Conservation (phyloP, 2,113 vertebrate genomes). For the Caretta caretta region DNA sequence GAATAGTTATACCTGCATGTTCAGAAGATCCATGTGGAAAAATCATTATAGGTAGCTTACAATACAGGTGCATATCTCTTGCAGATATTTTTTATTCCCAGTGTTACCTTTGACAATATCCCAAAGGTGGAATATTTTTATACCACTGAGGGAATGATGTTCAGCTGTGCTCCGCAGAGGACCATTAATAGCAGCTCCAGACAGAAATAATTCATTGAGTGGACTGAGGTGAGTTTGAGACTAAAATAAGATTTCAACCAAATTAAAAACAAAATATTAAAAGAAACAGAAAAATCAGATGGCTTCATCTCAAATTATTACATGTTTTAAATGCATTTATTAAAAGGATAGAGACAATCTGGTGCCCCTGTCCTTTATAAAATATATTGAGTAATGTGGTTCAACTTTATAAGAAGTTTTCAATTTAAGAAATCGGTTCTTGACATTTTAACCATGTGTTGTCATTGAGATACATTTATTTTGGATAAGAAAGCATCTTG, state of each 20-base stretch:
- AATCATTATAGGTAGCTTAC: background rate
- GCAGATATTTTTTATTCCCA: background rate
- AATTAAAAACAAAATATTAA: constrained; percentile 11
- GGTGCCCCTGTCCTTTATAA: background rate
- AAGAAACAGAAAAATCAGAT: background rate
- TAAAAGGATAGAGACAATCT: background rate
- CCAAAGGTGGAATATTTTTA: background rate
- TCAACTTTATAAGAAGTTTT: background rate
- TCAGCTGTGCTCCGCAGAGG: background rate
- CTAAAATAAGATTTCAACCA: background rate
- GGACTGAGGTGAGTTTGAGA: background rate
- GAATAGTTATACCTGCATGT: background rate
- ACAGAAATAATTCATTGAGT: constrained; percentile 1
- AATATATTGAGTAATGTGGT: background rate
- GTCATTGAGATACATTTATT: background rate
- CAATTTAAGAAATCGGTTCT: background rate
- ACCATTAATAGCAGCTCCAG: background rate
- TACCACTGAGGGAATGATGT: background rate
- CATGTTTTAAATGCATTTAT: background rate
- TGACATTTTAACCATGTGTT: constrained; percentile 9
- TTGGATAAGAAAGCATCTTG: background rate
- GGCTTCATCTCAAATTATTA: background rate
- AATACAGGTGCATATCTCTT: background rate
- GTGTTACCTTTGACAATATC: background rate
- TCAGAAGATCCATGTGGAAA: background rate